Conservation (phyloP, 2,113 vertebrate genomes). For the Oostethus manadensis region DNA sequence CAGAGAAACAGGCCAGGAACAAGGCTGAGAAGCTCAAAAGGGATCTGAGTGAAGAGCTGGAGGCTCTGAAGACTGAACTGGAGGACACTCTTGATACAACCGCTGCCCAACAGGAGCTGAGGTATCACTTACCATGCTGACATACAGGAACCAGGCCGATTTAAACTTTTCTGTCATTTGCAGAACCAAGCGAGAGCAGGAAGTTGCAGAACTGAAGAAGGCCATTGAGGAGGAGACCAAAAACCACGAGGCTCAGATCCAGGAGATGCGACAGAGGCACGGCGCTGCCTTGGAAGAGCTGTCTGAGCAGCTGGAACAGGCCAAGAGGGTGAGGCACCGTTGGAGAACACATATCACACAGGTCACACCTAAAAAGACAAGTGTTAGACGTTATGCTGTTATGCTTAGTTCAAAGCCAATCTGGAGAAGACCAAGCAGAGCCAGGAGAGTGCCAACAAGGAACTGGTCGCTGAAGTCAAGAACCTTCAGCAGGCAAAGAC, state of each 20-base stretch:
- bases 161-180: not conserved
- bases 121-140: constrained; percentile 69
- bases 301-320: constrained; percentile 94
- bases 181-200: constrained; percentile 94
- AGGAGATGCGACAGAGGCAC: constrained; percentile 93
- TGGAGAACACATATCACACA: too few relatives aligned
- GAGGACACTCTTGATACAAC: constrained; percentile 97
- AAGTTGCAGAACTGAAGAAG: constrained; percentile 96
- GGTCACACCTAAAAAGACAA: not conserved
- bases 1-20: constrained; percentile 86
- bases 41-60: constrained; percentile 92
- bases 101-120: constrained; percentile 94
- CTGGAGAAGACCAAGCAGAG: constrained; percentile 96
- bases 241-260: constrained; percentile 93
- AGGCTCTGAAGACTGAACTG: constrained; percentile 94
- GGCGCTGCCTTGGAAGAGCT: constrained; percentile 84
- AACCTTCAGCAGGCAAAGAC: constrained; percentile 86
- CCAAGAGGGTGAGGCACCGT: constrained; percentile 79
- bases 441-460: constrained; percentile 92
- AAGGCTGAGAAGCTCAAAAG: constrained; percentile 97
- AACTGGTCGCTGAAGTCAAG: constrained; percentile 88
- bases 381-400: not conserved
- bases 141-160: not conserved
- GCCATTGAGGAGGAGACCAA: constrained; percentile 92
- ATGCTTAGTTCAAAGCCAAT: constrained; percentile 85